Conservation (phyloP, 2,888 invertebrate species). For the Hypselothyrea guttata region DNA sequence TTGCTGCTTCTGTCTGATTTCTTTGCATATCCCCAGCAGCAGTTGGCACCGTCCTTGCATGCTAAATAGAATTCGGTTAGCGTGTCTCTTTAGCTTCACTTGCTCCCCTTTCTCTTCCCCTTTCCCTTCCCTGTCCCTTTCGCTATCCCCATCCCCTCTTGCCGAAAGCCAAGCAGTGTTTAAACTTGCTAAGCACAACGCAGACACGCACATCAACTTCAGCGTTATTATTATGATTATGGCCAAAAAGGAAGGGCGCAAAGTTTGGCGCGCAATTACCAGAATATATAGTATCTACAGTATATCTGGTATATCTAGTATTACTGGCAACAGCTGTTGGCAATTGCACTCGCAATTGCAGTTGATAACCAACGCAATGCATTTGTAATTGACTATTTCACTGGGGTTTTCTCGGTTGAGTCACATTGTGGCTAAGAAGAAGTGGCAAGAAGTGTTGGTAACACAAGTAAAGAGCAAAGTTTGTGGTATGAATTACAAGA, state of each 20-base stretch:
- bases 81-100: conserved; percentile 8
- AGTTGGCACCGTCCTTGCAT: conserved; percentile 50
- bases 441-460: not conserved
- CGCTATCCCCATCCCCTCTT: conserved; percentile 11
- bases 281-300: conserved; percentile 17
- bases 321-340: conserved; percentile 45
- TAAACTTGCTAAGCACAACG: conserved; percentile 31
- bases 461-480: no score
- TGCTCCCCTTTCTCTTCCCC: conserved; percentile 14
- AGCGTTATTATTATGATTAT: conserved; percentile 25
- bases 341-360: conserved; percentile 34
- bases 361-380: conserved; percentile 25
- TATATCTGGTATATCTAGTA: no score
- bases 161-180: conserved; percentile 25
- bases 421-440: conserved; percentile 9
- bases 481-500: no score
- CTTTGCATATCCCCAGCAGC: not conserved
- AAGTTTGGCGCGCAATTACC: conserved; percentile 19
- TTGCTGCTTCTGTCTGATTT: no score
- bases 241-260: conserved; percentile 6
- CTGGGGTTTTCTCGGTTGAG: not conserved
- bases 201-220: conserved; percentile 37
- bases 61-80: conserved; percentile 50
- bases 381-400: conserved; percentile 40
- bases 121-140: conserved; percentile 20